Percentiles rank a stretch among this genome's conserved stretches.
Conservation (phyloP, 1,140 invertebrate species). For the Orchestia grillus region DNA sequence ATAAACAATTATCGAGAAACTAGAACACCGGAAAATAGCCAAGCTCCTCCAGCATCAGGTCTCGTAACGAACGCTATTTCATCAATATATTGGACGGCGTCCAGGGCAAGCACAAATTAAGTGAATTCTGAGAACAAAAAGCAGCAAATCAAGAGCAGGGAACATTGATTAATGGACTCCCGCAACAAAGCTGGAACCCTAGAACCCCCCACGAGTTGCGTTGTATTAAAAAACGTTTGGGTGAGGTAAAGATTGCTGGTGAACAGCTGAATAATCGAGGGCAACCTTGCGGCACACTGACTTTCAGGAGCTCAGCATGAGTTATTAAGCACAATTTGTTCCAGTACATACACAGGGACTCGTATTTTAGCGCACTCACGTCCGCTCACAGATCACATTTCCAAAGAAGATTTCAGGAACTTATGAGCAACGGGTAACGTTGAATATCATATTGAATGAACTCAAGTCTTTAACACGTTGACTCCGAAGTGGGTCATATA, state of each 20-base stretch:
- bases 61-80: background rate
- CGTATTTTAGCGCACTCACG: too few species aligned
- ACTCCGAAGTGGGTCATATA: too few species aligned
- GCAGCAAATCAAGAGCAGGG: background rate
- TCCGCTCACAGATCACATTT: too few species aligned
- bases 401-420: too few species aligned
- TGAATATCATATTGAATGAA: too few species aligned
- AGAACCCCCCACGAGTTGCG: background rate
- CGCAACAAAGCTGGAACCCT: background rate
- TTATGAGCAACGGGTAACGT: too few species aligned
- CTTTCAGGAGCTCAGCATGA: background rate
- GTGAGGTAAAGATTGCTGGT: background rate
- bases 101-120: background rate
- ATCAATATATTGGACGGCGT: background rate
- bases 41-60: background rate
- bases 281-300: background rate
- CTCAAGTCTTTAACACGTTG: too few species aligned
- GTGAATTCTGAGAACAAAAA: background rate
- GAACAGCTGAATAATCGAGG: background rate
- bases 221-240: background rate
- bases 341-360: background rate
- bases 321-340: background rate
- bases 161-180: background rate
- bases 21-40: background rate
- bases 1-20: background rate